phyloP scores from a whole-genome alignment of 2,888 invertebrate species.

The Stenchaetothrips biformis region DNA sequence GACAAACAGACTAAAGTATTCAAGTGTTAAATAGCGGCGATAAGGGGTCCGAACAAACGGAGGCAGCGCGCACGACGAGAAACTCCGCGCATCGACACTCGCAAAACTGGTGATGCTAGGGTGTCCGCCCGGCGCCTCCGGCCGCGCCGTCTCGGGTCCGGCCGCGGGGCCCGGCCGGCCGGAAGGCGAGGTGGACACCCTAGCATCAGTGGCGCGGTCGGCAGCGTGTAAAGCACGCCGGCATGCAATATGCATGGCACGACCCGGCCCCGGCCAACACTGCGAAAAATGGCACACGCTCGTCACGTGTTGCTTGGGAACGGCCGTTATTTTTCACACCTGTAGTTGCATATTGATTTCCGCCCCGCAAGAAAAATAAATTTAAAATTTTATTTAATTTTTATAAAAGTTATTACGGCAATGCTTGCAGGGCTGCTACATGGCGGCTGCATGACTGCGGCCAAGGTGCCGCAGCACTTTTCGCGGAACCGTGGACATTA shows the following conservation, averaged over 20 bases:
- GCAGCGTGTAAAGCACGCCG: conserved; percentile 11
- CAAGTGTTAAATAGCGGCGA: neutral
- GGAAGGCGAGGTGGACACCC: neutral
- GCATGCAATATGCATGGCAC: conserved; percentile 22
- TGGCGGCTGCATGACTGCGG: too few relatives aligned
- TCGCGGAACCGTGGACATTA: conserved; percentile 16
- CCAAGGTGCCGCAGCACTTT: neutral
- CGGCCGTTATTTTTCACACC: too few relatives aligned
- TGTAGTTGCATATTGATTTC: too few relatives aligned
- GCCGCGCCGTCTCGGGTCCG: neutral
- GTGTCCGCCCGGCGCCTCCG: neutral
- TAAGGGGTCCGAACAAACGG: neutral
- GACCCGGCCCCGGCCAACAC: neutral
- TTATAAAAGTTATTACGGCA: too few relatives aligned
- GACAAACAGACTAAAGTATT: neutral
- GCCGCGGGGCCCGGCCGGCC: neutral
- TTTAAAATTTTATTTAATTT: too few relatives aligned
- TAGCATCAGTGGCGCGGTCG: neutral
- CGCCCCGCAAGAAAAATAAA: too few relatives aligned
- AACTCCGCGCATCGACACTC: neutral
- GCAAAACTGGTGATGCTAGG: neutral
- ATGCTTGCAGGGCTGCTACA: too few relatives aligned
- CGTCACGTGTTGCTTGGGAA: too few relatives aligned
- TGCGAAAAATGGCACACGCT: too few relatives aligned
- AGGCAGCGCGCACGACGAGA: neutral